Base-by-base conservation (phyloP, 1,140 invertebrate genomes). In the Bombus superbus region DNA sequence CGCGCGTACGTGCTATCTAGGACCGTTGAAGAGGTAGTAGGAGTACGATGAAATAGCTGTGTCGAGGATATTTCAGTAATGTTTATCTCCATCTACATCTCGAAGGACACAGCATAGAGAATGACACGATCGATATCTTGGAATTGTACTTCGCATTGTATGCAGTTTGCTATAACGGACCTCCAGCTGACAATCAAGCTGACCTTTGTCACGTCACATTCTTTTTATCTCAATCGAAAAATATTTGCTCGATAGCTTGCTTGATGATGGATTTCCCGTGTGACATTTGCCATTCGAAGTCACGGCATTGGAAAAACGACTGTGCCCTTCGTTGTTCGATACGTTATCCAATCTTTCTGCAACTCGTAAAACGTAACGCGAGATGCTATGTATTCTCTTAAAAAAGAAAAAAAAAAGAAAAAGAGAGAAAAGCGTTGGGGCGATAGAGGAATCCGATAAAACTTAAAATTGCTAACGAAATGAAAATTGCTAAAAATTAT, bases 11-110 rank as follows among this genome's bases (percentile, higher is more conserved):
- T n/a, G 11, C 10, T 8, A 53, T 15, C 5, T 22, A 59, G 25
- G 57, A 59, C 57, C 25, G 11, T n/a, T 13, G 59, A n/a, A 62
- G n/a, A 28, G 59, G 35, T 77, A 72, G 35, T 77, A 72, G 66
- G 66, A 83, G 71, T 62, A 84, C 62, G 64, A 35, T 69, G 18
- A 64, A 74, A 59, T 40, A 81, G 69, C 40, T 66, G 62, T 40
- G 66, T 77, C 42, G 72, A 57, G 74, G 71, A 77, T 86, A 83
- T 89, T 62, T 89, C 38, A 80, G 38, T 80, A 86, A 84, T 86
- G 68, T 53, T 81, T 89, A 86, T 88, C 87, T 89, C 6, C 73
- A 69, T 89, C 79, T 71, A 77, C 53, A 86, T 86, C 68, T 89
- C 69, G 78, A 90, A 89, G 80, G 62, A 89, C 81, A 69, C 66